Evolutionary conservation across 2,113 vertebrate genomes (phyloP).

Genomic region (Aptenodytes patagonicus): DNA sequence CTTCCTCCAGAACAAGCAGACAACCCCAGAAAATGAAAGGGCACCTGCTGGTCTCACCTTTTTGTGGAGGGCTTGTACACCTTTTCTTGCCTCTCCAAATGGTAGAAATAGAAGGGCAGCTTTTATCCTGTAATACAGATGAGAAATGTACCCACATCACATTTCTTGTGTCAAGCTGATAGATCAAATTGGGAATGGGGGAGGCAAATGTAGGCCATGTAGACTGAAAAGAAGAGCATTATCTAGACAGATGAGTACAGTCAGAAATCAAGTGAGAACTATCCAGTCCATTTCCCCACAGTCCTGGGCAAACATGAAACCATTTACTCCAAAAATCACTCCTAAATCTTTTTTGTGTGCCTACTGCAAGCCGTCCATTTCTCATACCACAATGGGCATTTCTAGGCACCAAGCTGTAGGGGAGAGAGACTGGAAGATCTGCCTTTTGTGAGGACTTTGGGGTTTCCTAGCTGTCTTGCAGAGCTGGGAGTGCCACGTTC

Average conservation of each 20-base stretch:
- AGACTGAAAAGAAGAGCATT: background rate
- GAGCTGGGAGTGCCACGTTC: background rate
- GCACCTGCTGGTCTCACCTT: background rate
- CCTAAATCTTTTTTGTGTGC: background rate
- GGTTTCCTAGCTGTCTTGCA: background rate
- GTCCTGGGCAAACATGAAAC: background rate
- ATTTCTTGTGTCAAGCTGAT: background rate
- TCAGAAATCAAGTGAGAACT: background rate
- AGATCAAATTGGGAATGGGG: background rate
- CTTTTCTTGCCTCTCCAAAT: background rate
- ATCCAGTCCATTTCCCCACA: background rate
- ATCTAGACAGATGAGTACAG: background rate
- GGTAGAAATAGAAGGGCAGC: background rate
- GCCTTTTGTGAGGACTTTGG: background rate
- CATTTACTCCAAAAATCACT: background rate
- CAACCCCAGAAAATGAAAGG: background rate
- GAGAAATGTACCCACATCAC: background rate
- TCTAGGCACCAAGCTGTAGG: background rate
- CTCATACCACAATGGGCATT: background rate
- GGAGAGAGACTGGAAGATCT: background rate
- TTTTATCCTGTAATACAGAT: background rate
- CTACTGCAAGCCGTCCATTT: background rate
- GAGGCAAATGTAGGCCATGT: background rate
- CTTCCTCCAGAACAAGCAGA: background rate
- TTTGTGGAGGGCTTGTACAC: background rate